phyloP scores from a whole-genome alignment of 2,888 invertebrate species.

The Erebia palarica region DNA sequence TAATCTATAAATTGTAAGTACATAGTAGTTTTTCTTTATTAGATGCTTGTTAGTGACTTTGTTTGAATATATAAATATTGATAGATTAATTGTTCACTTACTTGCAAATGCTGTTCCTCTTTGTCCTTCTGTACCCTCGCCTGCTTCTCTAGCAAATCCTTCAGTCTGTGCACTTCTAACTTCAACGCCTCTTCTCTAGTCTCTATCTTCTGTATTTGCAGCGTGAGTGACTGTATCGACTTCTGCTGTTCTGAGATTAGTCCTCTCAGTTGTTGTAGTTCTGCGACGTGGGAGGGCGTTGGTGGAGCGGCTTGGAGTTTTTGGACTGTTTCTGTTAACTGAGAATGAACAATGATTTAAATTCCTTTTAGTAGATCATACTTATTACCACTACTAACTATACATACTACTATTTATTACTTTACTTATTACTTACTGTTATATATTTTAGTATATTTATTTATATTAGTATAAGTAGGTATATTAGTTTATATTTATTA shows the following conservation, averaged over 20 bases:
- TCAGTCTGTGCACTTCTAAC: slow-evolving; percentile 68
- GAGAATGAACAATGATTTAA: slow-evolving; percentile 23
- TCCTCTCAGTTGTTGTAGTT: slow-evolving; percentile 71
- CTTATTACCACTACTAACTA: no score
- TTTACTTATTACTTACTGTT: no score
- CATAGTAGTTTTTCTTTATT: no score
- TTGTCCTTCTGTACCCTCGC: slow-evolving; percentile 62
- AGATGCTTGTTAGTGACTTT: no score
- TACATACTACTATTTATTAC: no score
- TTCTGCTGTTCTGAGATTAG: slow-evolving; percentile 83
- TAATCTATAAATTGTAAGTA: no score
- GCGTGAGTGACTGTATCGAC: slow-evolving; percentile 76
- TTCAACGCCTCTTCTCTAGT: slow-evolving; percentile 79
- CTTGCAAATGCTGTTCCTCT: slow-evolving; percentile 64
- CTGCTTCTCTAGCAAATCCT: slow-evolving; percentile 77
- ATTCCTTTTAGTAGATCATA: not conserved
- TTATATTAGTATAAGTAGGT: no score
- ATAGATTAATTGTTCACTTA: slow-evolving; percentile 40
- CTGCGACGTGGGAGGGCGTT: slow-evolving; percentile 61
- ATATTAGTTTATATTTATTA: no score
- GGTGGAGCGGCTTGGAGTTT: slow-evolving; percentile 58
- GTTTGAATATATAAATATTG: no score
- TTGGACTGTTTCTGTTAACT: slow-evolving; percentile 63
- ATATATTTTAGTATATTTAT: no score
- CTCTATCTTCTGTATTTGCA: slow-evolving; percentile 77